These are phyloP conservation scores for Nebria ingens DNA, from an alignment of 1,140 invertebrate species.

Conservation along the genomic window DNA sequence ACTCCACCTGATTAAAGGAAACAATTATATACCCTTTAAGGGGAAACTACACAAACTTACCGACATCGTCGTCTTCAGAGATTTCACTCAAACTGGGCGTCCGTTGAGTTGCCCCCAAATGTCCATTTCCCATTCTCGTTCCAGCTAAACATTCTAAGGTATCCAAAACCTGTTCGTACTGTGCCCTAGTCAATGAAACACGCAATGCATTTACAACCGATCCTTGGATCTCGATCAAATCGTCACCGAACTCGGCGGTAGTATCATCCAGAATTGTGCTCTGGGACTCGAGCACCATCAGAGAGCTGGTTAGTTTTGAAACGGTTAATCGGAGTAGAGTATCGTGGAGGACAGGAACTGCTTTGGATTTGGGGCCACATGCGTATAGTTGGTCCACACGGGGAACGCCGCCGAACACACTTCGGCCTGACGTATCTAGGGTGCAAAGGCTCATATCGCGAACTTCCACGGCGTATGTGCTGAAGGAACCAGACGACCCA, in stretches of 20 bases:
- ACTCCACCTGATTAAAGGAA: slow-evolving; percentile 34
- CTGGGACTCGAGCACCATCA: background rate
- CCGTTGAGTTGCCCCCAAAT: background rate
- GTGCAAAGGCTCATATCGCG: slow-evolving; percentile 84
- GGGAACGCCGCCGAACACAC: slow-evolving; percentile 26
- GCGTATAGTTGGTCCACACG: slow-evolving; percentile 55
- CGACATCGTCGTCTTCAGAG: slow-evolving; percentile 32
- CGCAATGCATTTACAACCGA: slow-evolving; percentile 72
- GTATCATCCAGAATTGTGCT: slow-evolving; percentile 14
- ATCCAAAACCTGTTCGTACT: slow-evolving; percentile 83
- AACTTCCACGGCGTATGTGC: slow-evolving; percentile 50
- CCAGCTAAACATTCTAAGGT: slow-evolving; percentile 42
- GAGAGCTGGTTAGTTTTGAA: slow-evolving; percentile 12
- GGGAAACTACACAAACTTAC: background rate
- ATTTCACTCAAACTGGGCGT: slow-evolving; percentile 26
- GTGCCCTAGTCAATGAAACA: slow-evolving; percentile 70
- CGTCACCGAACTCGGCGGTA: background rate
- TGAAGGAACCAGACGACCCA: slow-evolving; percentile 33
- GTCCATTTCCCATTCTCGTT: too few species aligned
- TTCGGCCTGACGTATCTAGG: slow-evolving; percentile 42
- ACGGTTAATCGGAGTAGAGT: slow-evolving; percentile 63
- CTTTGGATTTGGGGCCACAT: slow-evolving; percentile 42
- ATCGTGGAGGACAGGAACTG: slow-evolving; percentile 68
- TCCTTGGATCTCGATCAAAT: slow-evolving; percentile 54
- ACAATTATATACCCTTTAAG: slow-evolving; percentile 12